Conservation (phyloP, 2,888 invertebrate species). For the Ephialtes manifestator region DNA sequence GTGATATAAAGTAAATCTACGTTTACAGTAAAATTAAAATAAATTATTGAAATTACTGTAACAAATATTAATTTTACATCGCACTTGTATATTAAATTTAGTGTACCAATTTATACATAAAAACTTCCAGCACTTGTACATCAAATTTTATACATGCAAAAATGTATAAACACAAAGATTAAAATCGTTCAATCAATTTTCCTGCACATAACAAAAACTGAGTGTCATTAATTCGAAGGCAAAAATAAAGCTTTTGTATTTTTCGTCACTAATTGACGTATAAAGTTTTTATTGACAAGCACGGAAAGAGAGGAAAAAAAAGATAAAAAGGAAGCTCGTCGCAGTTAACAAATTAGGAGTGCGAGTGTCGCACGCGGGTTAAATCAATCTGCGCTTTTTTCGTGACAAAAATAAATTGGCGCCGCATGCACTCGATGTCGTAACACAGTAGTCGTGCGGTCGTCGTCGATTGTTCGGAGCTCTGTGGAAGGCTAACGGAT, state of each 20-base stretch:
- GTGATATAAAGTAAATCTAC: too few relatives aligned
- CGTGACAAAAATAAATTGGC: conserved; percentile 69
- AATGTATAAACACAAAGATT: too few relatives aligned
- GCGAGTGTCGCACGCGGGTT: conserved; percentile 23
- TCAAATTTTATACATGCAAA: too few relatives aligned
- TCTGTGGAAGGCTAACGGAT: conserved; percentile 43
- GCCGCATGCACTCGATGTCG: conserved; percentile 61
- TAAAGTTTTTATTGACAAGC: not conserved
- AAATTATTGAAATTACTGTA: too few relatives aligned
- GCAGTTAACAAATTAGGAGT: conserved; percentile 1
- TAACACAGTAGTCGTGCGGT: conserved; percentile 47
- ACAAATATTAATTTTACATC: too few relatives aligned
- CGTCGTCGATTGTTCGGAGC: conserved; percentile 56
- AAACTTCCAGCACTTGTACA: too few relatives aligned
- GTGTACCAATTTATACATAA: too few relatives aligned
- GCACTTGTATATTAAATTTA: too few relatives aligned
- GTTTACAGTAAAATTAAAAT: too few relatives aligned
- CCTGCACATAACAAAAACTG: not conserved
- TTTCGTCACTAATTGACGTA: not conserved
- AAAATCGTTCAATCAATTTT: too few relatives aligned
- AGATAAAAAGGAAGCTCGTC: not conserved
- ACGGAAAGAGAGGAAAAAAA: not conserved
- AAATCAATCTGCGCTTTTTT: conserved; percentile 58
- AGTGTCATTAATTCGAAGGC: not conserved
- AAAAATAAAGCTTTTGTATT: not conserved